phyloP scores from a whole-genome alignment of 1,140 invertebrate species.

The Sminthurides bifidus region DNA sequence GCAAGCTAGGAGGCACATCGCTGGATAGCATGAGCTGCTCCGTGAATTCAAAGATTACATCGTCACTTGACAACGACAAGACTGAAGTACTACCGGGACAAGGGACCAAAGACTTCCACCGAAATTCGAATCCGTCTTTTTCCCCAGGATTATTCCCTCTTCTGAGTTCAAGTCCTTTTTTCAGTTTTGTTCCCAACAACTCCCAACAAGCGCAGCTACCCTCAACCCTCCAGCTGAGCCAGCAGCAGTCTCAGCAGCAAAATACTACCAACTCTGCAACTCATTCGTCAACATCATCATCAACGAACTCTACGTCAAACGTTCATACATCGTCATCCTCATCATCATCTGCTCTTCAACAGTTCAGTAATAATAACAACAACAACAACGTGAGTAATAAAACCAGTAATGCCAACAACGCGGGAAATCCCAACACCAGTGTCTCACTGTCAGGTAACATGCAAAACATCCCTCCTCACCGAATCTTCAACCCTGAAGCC shows the following conservation, averaged over 20 bases:
- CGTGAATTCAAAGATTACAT: neutral
- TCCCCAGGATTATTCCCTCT: slow-evolving; percentile 28
- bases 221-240: neutral
- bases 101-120: slow-evolving; percentile 23
- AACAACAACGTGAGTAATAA: neutral
- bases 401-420: neutral
- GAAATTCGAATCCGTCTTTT: slow-evolving; percentile 20
- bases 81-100: slow-evolving; percentile 25
- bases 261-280: neutral
- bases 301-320: too few relatives aligned
- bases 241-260: too few relatives aligned
- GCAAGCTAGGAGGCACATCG: neutral
- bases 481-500: slow-evolving; percentile 88
- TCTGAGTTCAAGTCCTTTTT: slow-evolving; percentile 15
- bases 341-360: too few relatives aligned
- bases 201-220: neutral
- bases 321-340: too few relatives aligned
- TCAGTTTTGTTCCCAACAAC: slow-evolving; percentile 9
- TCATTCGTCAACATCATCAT: neutral
- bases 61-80: slow-evolving; percentile 23
- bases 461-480: slow-evolving; percentile 43
- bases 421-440: neutral
- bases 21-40: neutral
- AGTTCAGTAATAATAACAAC: neutral
- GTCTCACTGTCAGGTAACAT: neutral